A percentile compares a stretch with the other conserved stretches of the same genome.
Evolutionary conservation across 2,888 invertebrate genomes (phyloP).

Genomic region (Agapetus fuscipes): DNA sequence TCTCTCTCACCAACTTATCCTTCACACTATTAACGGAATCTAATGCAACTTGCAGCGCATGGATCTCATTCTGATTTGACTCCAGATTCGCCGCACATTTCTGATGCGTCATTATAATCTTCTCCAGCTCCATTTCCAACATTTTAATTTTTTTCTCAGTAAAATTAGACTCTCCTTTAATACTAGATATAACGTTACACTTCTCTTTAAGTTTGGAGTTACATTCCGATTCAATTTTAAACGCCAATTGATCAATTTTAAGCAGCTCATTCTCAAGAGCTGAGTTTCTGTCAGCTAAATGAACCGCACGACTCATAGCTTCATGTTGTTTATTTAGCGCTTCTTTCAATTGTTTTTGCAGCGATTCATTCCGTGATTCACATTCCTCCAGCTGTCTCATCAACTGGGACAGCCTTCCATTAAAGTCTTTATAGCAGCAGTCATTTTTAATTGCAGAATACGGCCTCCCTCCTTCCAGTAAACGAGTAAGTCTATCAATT

Average conservation of each 20-base stretch:
- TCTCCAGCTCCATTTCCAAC: slow-evolving; percentile 50
- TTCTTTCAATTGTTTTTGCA: slow-evolving; percentile 41
- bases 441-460: slow-evolving; percentile 52
- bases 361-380: slow-evolving; percentile 47
- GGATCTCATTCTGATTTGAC: slow-evolving; percentile 23
- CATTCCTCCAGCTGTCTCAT: slow-evolving; percentile 49
- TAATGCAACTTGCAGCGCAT: slow-evolving; percentile 27
- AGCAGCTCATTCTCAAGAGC: slow-evolving; percentile 58
- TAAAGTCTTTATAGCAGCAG: slow-evolving; percentile 51
- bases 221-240: slow-evolving; percentile 68
- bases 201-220: slow-evolving; percentile 57
- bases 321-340: slow-evolving; percentile 64
- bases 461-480: slow-evolving; percentile 65
- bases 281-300: slow-evolving; percentile 64
- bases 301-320: slow-evolving; percentile 67
- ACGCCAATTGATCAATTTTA: slow-evolving; percentile 63
- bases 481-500: slow-evolving; percentile 55
- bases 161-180: slow-evolving; percentile 46
- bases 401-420: slow-evolving; percentile 46
- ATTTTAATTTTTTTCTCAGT: slow-evolving; percentile 46
- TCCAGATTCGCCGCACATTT: slow-evolving; percentile 24
- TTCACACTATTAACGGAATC: slow-evolving; percentile 32
- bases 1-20: slow-evolving; percentile 36
- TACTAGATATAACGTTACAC: slow-evolving; percentile 47
- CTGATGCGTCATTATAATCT: slow-evolving; percentile 13